Base-by-base conservation (phyloP, 2,888 invertebrate species). In the Blomia tropicalis region DNA sequence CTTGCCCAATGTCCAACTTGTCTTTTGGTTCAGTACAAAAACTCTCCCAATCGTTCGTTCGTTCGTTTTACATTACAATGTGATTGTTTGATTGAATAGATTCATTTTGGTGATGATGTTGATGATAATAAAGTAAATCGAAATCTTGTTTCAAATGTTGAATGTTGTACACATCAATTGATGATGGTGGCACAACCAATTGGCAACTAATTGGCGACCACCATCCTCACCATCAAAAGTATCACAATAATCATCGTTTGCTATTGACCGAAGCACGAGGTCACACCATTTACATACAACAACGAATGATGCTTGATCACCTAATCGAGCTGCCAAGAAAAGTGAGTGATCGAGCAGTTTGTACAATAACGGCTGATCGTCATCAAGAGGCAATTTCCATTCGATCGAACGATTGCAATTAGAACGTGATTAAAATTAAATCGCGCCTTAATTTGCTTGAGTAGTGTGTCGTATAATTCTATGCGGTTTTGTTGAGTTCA, bases 361-460 rank as follows among this genome's bases (percentile, higher is more conserved):
- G n/a, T n/a, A n/a, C 36, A 17, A 36, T 7, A 7, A 7, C 36
- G 36, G 17, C 36, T 11, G 7, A 36, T 7, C 36, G 7, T 36
- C 36, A 36, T n/a, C n/a, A n/a, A n/a, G n/a, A n/a, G n/a, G n/a
- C 36, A 36, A 36, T 7, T 36, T 7, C 36, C 36, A 7, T 11
- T 47, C 51, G 51, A 47, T 47, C 41, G 41, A 41, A 17, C n/a
- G 51, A 47, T 47, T 47, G 51, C 51, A 47, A 47, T 47, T 47
- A 47, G 51, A 47, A 47, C 51, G 51, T 47, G 51, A 47, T 47
- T 47, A 47, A 47, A 47, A 47, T 47, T 47, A 47, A 47, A 47
- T 47, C 51, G 51, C 51, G 51, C 51, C 51, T 47, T 47, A 47
- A 47, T 47, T 47, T 47, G 51, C 51, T n/a, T n/a, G n/a, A n/a